Evolutionary conservation across 2,888 invertebrate species (phyloP).

Genomic region (Chalcis sispes): DNA sequence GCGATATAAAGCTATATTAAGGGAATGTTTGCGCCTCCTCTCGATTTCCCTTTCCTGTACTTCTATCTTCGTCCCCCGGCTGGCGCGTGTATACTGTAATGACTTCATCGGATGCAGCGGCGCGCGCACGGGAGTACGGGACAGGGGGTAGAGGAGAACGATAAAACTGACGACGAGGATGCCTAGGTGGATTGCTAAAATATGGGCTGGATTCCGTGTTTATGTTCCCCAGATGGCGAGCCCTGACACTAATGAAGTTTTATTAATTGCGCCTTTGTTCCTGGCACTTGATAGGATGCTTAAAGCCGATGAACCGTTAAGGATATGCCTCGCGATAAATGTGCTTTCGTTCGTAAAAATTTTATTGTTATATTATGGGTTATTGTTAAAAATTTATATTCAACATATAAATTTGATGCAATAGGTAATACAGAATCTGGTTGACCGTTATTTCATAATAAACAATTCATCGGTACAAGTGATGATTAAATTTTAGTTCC

Average conservation of each 20-base stretch:
- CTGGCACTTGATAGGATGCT: conserved; percentile 9
- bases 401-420: too few relatives aligned
- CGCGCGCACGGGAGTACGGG: not conserved
- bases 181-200: conserved; percentile 26
- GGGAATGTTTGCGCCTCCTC: conserved; percentile 39
- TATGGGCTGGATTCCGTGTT: conserved; percentile 42
- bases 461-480: too few relatives aligned
- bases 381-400: too few relatives aligned
- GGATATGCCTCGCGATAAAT: too few relatives aligned
- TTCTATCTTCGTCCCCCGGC: not conserved
- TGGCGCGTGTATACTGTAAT: conserved; percentile 20
- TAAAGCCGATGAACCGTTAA: conserved; percentile 19
- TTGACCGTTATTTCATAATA: too few relatives aligned
- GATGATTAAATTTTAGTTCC: too few relatives aligned
- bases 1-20: conserved; percentile 44
- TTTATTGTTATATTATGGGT: too few relatives aligned
- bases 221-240: conserved; percentile 28
- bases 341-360: too few relatives aligned
- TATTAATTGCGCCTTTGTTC: conserved; percentile 47
- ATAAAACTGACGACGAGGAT: not conserved
- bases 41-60: conserved; percentile 25
- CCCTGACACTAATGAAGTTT: conserved; percentile 46
- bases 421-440: too few relatives aligned
- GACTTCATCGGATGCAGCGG: conserved; percentile 43
- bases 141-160: not conserved